Percentiles rank a stretch among this genome's conserved stretches.
Evolutionary conservation across 1,140 invertebrate species (phyloP).

Genomic region (Latrodectus geometricus): DNA sequence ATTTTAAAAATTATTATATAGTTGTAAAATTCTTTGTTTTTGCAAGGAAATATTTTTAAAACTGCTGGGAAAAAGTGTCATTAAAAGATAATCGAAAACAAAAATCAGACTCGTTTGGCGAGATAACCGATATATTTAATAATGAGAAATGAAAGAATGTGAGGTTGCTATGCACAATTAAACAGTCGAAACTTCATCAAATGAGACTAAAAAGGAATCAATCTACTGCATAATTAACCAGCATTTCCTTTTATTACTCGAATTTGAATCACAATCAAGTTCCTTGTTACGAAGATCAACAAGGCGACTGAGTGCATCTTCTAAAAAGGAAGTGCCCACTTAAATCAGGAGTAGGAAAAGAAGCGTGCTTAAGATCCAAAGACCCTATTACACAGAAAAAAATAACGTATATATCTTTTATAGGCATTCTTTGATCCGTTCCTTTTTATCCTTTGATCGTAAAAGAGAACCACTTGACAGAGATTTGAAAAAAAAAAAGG

Average conservation of each 20-base stretch:
- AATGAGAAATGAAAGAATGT: too few relatives aligned
- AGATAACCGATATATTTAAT: too few relatives aligned
- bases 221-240: background rate
- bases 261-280: conserved; percentile 31
- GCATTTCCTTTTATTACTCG: conserved; percentile 8
- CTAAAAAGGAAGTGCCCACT: conserved; percentile 46
- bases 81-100: too few relatives aligned
- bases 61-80: too few relatives aligned
- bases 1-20: too few relatives aligned
- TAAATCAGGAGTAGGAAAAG: conserved; percentile 43
- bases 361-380: conserved; percentile 1
- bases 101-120: too few relatives aligned
- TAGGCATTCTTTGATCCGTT: conserved; percentile 10
- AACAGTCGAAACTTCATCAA: too few relatives aligned
- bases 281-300: conserved; percentile 7
- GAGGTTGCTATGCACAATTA: too few relatives aligned
- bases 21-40: too few relatives aligned
- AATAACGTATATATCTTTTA: background rate
- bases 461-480: background rate
- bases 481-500: background rate
- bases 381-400: background rate
- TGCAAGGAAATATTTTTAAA: too few relatives aligned
- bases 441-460: background rate
- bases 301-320: background rate
- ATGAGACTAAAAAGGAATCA: background rate